Base-by-base conservation (phyloP, 1,140 invertebrate genomes). In the Gerris buenoi region DNA sequence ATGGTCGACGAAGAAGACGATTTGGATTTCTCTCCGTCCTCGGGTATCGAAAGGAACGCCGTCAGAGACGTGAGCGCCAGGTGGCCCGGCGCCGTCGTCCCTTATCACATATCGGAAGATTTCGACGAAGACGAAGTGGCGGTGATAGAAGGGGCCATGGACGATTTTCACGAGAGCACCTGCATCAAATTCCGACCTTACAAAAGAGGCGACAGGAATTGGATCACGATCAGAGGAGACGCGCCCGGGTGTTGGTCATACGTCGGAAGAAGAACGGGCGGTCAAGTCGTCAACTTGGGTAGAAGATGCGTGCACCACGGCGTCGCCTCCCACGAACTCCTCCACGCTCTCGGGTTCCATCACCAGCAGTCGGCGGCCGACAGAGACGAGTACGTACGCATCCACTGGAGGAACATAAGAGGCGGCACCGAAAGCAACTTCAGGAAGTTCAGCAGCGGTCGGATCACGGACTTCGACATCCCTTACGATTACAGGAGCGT, bases 401-500 rank as follows among this genome's bases (percentile, higher is more conserved):
- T 89, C 33, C 74, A 81, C 58, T 85, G 81, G 78, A 74, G 83
- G 1, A 88, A 88, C 70, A 86, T 89, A 22, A 74, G 80, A 70
- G 67, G 61, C 81, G 85, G 84, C 1, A 80, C 77, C 5, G 83
- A 84, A 70, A 81, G 85, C 70, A 88, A 89, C 72, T 89, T 89
- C 72, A 81, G 82, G 29, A 88, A 88, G 72, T 87, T 87, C 70
- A 65, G 63, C 46, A 61, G 64, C 15, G 62, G 25, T n/a, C 61
- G 66, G 23, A 65, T 73, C 1, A 68, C 70, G 2, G 69, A 70
- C 63, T 73, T 72, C 65, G 68, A 69, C 18, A 70, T 72, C 3
- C 64, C 60, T 1, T 89, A 89, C 70, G 89, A 92, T 76, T 91
- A 87, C 73, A 82, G 83, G 63, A 90, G 88, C 68, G 85, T 93